Conservation (phyloP, 1,140 invertebrate species). For the Aphelinus certus region DNA sequence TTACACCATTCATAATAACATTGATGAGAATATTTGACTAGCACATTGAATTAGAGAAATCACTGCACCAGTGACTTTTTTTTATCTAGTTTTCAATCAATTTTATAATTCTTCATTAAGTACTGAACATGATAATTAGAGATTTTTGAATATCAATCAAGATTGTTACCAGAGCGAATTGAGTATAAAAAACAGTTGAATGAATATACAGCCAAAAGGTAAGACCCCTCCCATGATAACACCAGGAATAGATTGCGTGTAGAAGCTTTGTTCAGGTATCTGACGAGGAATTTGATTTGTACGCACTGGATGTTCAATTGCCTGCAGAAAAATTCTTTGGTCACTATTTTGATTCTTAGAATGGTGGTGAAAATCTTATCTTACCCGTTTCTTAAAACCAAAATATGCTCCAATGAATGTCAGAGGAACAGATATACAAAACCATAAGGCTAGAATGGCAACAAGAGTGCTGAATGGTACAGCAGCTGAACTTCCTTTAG, state of each 20-base stretch:
- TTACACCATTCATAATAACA: no score
- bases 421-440: slow-evolving; percentile 96
- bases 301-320: slow-evolving; percentile 94
- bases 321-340: slow-evolving; percentile 65
- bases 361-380: slow-evolving; percentile 40
- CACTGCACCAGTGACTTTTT: no score
- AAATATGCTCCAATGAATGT: slow-evolving; percentile 98
- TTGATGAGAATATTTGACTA: no score
- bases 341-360: no score
- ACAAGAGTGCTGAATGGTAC: slow-evolving; percentile 98
- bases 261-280: slow-evolving; percentile 97
- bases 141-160: no score
- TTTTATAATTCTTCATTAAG: no score
- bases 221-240: slow-evolving; percentile 98
- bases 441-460: slow-evolving; percentile 95
- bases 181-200: slow-evolving; percentile 98
- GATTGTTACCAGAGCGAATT: slow-evolving; percentile 91
- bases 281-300: slow-evolving; percentile 99
- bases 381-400: slow-evolving; percentile 95
- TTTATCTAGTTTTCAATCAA: no score
- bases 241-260: slow-evolving; percentile 91
- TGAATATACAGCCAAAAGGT: slow-evolving; percentile 99
- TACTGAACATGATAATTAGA: no score
- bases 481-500: slow-evolving; percentile 92
- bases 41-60: no score